Evolutionary conservation across 53 echinoderm and acorn worm genomes (phyloP), one percentile per base, ranked within the genome.

Genomic region (Patiria pectinifera): DNA sequence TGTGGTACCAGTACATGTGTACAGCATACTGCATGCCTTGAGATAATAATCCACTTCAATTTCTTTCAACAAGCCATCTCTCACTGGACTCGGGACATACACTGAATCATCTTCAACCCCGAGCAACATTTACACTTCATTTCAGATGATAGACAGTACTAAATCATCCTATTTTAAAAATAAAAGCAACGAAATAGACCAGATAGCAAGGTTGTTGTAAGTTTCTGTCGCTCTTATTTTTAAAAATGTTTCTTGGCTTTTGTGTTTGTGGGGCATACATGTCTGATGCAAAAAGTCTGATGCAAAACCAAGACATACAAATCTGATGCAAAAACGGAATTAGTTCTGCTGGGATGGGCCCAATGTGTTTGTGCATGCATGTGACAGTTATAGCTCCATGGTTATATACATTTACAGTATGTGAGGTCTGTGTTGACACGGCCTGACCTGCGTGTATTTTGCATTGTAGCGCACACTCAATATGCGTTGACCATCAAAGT

Each of bases 351-450:
- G 23, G 14, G 76, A 47, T 87, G 43, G 62, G 13, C 16, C 19
- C 62, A 26, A n/a, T 87, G 87, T 87, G 76, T 87, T 76, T 87
- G 76, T 87, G 76, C 87, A 87, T 59, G 66, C 44, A 84, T n/a
- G 84, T 9, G 45, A 24, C 13, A 12, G 19, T 81, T 35, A 35
- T 35, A n/a, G n/a, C n/a, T n/a, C n/a, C n/a, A n/a, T n/a, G n/a
- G n/a, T n/a, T n/a, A 49, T 77, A 3, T 26, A 72, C 21, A 2
- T 72, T 2, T 16, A 72, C 6, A 78, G 78, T 15, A 21, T 53
- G 53, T 53, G 53, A 53, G 44, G 35, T 71, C 63, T 6, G 58
- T 58, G 58, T 24, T n/a, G 15, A 59, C 83, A 82, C 11, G 83
- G 14, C 78, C 18, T 79, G 60, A 18, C 19, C 15, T 18, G 19